A percentile compares a stretch with the other conserved stretches of the same genome.
These are phyloP conservation scores for Glyphotaelius pellucidus DNA, from an alignment of 2,888 invertebrate species.

Conservation along the genomic window DNA sequence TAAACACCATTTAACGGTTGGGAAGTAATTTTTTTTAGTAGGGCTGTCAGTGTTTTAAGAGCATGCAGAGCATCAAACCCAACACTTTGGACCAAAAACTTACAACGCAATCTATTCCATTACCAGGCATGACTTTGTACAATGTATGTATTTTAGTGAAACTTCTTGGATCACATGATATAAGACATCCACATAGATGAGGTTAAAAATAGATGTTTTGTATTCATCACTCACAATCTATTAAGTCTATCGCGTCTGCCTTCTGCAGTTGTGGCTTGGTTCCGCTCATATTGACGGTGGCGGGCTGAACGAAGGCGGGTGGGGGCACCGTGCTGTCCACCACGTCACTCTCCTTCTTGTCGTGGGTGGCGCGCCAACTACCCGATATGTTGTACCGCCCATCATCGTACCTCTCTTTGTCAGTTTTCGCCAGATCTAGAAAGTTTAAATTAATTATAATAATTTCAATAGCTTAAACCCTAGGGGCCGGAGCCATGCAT, in stretches of 20 bases:
- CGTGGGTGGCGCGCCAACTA: conserved; percentile 62
- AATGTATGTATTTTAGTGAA: no score
- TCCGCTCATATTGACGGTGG: conserved; percentile 60
- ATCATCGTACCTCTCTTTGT: conserved; percentile 58
- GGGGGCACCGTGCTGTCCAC: conserved; percentile 25
- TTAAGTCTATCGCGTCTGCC: conserved; percentile 61
- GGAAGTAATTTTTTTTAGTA: no score
- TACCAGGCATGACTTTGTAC: no score
- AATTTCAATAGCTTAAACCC: not conserved
- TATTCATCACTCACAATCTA: conserved; percentile 57
- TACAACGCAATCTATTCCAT: no score
- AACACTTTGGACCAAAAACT: not conserved
- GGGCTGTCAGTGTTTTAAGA: no score
- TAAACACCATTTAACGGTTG: no score
- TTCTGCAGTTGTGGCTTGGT: conserved; percentile 63
- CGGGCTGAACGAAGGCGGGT: conserved; percentile 51
- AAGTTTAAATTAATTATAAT: conserved; percentile 4
- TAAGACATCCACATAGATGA: no score
- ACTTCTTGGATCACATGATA: no score
- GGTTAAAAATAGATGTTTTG: not conserved
- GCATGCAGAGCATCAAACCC: not conserved
- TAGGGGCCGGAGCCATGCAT: no score
- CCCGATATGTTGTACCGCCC: conserved; percentile 64
- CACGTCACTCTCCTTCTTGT: conserved; percentile 44
- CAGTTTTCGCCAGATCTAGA: conserved; percentile 60